A percentile compares a stretch with the other conserved stretches of the same genome.
Evolutionary conservation across 1,140 invertebrate genomes (phyloP).

Genomic region (Pemphigus obesinymphae): DNA sequence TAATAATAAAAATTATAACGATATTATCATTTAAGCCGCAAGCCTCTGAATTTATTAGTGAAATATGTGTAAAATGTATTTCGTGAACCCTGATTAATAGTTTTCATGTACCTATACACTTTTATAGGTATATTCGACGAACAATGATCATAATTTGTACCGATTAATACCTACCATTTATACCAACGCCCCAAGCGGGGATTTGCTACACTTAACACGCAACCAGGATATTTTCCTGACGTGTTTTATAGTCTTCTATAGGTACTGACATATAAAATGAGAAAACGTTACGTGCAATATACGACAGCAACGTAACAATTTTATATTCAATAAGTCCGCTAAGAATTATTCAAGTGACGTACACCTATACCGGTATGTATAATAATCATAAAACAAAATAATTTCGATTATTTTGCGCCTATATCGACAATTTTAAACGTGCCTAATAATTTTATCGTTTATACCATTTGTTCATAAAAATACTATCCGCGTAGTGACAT

Average conservation of each 20-base stretch:
- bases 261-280: neutral
- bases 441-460: too few species aligned
- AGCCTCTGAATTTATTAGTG: neutral
- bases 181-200: neutral
- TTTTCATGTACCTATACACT: neutral
- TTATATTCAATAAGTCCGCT: neutral
- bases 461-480: too few species aligned
- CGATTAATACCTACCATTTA: neutral
- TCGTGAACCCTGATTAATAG: neutral
- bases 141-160: constrained; percentile 1
- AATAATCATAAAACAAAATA: neutral
- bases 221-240: neutral
- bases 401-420: neutral
- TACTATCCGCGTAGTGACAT: neutral
- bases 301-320: neutral
- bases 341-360: neutral
- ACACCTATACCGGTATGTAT: neutral
- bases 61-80: neutral
- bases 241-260: neutral
- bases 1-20: neutral
- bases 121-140: neutral
- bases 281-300: neutral
- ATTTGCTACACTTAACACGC: constrained; percentile 6
- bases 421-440: too few species aligned
- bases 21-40: neutral